These are phyloP conservation scores for Oncorhynchus mykiss DNA, from an alignment of 2,113 vertebrate genomes.

Conservation along the genomic window DNA sequence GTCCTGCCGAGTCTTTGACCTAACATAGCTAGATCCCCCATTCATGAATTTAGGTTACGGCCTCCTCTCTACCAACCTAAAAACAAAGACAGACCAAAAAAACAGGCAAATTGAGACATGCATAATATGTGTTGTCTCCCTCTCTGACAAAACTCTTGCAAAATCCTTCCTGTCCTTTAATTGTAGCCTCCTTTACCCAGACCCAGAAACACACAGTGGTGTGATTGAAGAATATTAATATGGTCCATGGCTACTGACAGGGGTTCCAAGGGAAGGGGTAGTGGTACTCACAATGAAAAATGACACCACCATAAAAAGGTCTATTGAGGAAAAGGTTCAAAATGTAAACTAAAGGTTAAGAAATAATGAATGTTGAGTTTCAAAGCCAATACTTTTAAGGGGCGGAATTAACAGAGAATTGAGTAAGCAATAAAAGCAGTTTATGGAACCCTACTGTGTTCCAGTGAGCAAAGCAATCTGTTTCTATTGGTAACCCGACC, in stretches of 20 bases:
- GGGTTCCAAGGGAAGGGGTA: background rate
- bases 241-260: background rate
- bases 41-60: background rate
- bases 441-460: conserved; percentile 8
- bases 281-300: conserved; percentile 14
- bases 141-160: too few relatives aligned
- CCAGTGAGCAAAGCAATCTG: conserved; percentile 13
- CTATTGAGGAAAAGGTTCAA: conserved; percentile 4
- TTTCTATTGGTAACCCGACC: conserved; percentile 20
- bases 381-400: conserved; percentile 10
- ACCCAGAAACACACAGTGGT: background rate
- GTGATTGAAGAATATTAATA: background rate
- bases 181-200: background rate
- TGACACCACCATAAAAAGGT: conserved; percentile 17
- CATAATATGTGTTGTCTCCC: too few relatives aligned
- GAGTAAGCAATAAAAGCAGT: conserved; percentile 18
- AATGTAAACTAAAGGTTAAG: conserved; percentile 13
- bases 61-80: too few relatives aligned
- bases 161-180: background rate
- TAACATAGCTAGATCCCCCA: background rate
- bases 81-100: background rate
- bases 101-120: background rate
- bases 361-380: conserved; percentile 8
- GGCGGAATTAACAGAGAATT: conserved; percentile 14
- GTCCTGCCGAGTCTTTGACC: background rate